Base-by-base conservation (phyloP, 2,888 invertebrate genomes). In the Drosophila hamatofila region DNA sequence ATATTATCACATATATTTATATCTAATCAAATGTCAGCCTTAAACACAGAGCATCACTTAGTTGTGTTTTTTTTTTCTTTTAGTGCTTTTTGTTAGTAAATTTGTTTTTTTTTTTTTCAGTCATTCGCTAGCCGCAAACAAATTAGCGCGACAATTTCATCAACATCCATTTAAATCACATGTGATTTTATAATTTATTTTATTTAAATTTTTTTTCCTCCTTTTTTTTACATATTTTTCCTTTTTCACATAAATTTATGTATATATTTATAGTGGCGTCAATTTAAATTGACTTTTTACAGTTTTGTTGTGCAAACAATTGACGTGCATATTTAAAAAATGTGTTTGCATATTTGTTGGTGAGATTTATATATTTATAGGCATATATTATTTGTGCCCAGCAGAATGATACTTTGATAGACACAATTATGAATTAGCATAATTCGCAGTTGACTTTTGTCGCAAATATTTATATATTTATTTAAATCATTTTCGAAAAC, bases 231-330 rank as follows among this genome's bases (percentile, higher is more conserved):
- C 41, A 41, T 11, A 21, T 49, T 60, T 63, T 75, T 48, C 57
- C 70, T 66, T 56, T 48, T 25, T n/a, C 25, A 8, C 23, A 35
- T 33, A 33, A 33, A 33, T 33, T 51, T 58, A 61, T 73, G 52
- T 30, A 42, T 11, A 27, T n/a, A 16, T 49, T 23, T 33, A 61
- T 44, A 42, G 35, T 42, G 46, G 59, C 51, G 30, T 27, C 67
- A 56, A 48, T 69, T 62, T 75, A 67, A 81, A 78, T 81, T 87
- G 81, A 68, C 88, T 89, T 84, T 84, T 74, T 68, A 61, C 70
- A 42, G 21, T 71, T 76, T 67, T 60, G 54, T 59, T 55, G 23
- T 27, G 58, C 65, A 72, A 78, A 71, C 71, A 80, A 73, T 59
- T 71, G 73, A 67, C 51, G 63, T 60, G 55, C 60, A 61, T 68